Conservation (phyloP, 2,113 vertebrate genomes). For the Caracal caracal region DNA sequence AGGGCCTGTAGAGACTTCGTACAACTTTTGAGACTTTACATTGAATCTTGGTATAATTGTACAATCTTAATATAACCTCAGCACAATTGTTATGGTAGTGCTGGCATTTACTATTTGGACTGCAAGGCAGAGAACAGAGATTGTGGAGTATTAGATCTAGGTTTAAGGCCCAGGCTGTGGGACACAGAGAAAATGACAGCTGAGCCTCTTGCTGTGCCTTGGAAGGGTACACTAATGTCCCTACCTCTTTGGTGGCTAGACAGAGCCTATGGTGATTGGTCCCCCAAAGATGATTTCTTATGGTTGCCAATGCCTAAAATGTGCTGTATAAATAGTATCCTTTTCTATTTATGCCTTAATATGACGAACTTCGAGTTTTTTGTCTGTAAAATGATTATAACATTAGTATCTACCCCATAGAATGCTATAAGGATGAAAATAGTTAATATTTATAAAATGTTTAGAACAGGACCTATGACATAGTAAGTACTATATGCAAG, state of each 20-base stretch:
- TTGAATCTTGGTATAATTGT: neutral
- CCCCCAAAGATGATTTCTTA: neutral
- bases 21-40: neutral
- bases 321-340: neutral
- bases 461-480: neutral
- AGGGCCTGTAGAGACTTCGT: neutral
- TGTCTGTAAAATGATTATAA: neutral
- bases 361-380: neutral
- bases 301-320: neutral
- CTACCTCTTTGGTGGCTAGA: neutral
- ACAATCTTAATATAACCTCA: neutral
- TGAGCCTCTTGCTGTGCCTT: neutral
- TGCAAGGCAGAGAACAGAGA: neutral
- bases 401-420: neutral
- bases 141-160: neutral
- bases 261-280: neutral
- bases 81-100: neutral
- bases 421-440: neutral
- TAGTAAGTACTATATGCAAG: neutral
- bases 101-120: neutral
- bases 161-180: neutral
- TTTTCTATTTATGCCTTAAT: neutral
- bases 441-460: neutral
- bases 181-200: neutral
- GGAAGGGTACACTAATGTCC: neutral